Base-by-base conservation (phyloP, 2,797 vertebrate genomes). In the Spinibarbus caldwelli region DNA sequence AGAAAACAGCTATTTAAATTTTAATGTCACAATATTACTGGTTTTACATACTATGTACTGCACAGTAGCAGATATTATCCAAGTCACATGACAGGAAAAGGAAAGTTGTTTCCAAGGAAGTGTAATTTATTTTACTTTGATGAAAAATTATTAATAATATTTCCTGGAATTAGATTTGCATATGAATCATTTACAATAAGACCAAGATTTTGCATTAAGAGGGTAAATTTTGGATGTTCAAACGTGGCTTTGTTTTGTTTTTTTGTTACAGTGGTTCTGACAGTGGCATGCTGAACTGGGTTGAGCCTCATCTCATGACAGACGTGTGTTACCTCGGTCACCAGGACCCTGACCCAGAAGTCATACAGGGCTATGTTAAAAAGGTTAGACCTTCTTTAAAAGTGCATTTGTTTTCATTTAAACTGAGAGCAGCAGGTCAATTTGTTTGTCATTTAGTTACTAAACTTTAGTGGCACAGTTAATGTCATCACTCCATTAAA, bases 321-420 rank as follows among this genome's bases (percentile, higher is more conserved):
- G 97, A 99, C 75, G 94, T 96, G 87, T 98, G 95, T 57, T 95
- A 96, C 87, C 95, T 94, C 43, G 94, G 96, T 84, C 95, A 96
- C 78, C 96, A 96, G 70, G 93, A 93, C 36, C 94, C 95, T 10
- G 96, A 97, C 90, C 95, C 96, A 76, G 97, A 97, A 54, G 92
- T 96, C 80, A 94, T 98, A 88, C 96, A 97, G 81, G 97, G 95
- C 91, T 97, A 98, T 80, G 92, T 98, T 88, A 98, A 99, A 91
- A 97, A 96, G 95, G 98, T 98, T 90, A 96, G 96, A 87, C 75
- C 34, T 59, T 23, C 7, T 71, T 34, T 49, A 19, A 75, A 52
- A 76, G 3, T 29, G 31, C 11, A 43, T 43, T 52, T 38, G 31
- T 12, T 76, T 76, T 67, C 38, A 45, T 62, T 73, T 7, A 47